Percentiles rank a stretch among this genome's conserved stretches.
Conservation (phyloP, 2,888 invertebrate genomes). For the Cheilosia scutellata region DNA sequence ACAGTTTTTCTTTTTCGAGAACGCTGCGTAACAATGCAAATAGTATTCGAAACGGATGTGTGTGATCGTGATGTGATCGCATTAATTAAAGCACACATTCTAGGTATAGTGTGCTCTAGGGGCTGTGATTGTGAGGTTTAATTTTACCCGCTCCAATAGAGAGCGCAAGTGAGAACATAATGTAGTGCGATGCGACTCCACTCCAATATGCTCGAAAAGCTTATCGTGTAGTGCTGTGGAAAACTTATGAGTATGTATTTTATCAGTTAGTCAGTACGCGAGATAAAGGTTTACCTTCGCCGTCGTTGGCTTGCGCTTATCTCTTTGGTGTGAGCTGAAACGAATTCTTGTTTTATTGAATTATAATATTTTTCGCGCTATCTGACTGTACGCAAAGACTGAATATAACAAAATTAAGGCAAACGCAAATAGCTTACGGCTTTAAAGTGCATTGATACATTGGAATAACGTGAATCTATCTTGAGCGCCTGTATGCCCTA, state of each 20-base stretch:
- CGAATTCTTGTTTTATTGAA: slow-evolving; percentile 54
- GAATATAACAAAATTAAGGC: slow-evolving; percentile 28
- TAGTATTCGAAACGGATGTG: slow-evolving; percentile 69
- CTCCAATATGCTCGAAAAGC: slow-evolving; percentile 38
- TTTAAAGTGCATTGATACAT: slow-evolving; percentile 29
- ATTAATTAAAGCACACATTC: slow-evolving; percentile 62
- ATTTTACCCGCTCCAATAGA: neutral
- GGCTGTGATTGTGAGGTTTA: neutral
- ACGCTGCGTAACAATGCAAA: slow-evolving; percentile 67
- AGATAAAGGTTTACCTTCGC: slow-evolving; percentile 70
- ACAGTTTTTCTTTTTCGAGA: slow-evolving; percentile 1
- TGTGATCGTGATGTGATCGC: slow-evolving; percentile 26
- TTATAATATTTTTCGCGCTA: slow-evolving; percentile 53
- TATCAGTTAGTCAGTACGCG: slow-evolving; percentile 62
- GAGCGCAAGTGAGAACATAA: slow-evolving; percentile 4
- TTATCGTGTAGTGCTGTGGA: slow-evolving; percentile 13
- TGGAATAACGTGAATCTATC: neutral
- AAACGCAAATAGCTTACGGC: slow-evolving; percentile 25
- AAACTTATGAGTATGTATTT: slow-evolving; percentile 25
- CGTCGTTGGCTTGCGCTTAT: slow-evolving; percentile 50
- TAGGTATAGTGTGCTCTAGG: neutral
- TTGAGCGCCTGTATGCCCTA: slow-evolving; percentile 12
- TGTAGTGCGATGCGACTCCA: neutral
- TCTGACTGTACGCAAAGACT: slow-evolving; percentile 32
- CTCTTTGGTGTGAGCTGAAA: slow-evolving; percentile 57